Percentiles rank a stretch among this genome's conserved stretches.
These are phyloP conservation scores for Cygnus olor DNA, from an alignment of 2,797 vertebrate genomes.

Conservation along the genomic window DNA sequence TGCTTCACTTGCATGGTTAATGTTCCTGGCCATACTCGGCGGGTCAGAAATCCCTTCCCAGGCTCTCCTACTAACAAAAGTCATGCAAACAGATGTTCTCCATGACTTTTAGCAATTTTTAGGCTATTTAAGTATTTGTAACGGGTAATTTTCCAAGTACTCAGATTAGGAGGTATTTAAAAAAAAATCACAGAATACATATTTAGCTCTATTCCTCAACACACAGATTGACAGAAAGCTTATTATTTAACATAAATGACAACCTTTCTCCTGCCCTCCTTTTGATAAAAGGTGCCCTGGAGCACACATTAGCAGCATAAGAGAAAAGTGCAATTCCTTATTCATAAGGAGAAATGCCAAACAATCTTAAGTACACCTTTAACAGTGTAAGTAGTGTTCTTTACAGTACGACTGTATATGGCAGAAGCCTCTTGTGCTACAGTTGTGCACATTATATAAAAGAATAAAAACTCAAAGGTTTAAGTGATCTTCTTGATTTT, in stretches of 20 bases:
- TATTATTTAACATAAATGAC: background rate
- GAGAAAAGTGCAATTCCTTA: background rate
- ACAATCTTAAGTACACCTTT: background rate
- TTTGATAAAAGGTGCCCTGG: background rate
- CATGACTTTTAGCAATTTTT: background rate
- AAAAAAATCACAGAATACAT: background rate
- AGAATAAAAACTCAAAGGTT: background rate
- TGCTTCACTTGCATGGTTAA: background rate
- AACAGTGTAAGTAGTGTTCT: background rate
- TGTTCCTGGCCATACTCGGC: accelerated
- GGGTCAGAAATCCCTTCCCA: background rate
- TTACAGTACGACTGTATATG: background rate
- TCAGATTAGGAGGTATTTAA: background rate
- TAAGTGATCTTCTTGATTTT: background rate
- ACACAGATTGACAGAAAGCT: background rate
- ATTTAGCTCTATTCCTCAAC: background rate
- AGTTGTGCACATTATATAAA: background rate
- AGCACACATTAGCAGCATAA: background rate
- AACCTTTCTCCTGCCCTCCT: background rate
- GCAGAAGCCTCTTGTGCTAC: background rate
- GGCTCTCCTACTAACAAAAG: background rate
- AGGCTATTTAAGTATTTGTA: background rate
- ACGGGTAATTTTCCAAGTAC: background rate
- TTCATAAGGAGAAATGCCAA: background rate
- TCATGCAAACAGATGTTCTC: background rate